phyloP scores from a whole-genome alignment of 2,797 vertebrate genomes.

The Microchirus variegatus region DNA sequence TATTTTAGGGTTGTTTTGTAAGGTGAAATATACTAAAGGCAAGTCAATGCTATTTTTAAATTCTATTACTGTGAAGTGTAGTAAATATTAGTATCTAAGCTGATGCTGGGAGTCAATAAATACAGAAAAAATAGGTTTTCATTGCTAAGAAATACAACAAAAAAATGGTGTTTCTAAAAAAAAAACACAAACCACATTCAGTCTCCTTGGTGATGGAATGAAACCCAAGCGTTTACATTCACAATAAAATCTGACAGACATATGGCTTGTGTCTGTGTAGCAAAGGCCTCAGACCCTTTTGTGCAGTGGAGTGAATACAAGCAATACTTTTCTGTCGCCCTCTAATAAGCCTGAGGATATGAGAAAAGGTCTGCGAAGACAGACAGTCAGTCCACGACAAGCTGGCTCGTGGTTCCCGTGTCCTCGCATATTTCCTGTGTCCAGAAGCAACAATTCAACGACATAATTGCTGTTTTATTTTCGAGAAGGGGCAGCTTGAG shows the following conservation, averaged over 20 bases:
- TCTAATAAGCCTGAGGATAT: constrained; percentile 56
- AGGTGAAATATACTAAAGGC: not conserved
- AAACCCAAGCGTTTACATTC: constrained; percentile 60
- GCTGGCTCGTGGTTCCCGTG: constrained; percentile 25
- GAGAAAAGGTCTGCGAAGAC: constrained; percentile 47
- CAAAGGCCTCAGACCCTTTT: constrained; percentile 48
- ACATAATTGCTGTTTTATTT: constrained; percentile 64
- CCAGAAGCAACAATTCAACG: constrained; percentile 60
- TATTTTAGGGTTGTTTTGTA: constrained; percentile 3
- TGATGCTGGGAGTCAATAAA: not conserved
- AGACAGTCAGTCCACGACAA: constrained; percentile 42
- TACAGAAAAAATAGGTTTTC: constrained; percentile 30
- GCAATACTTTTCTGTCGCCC: constrained; percentile 48
- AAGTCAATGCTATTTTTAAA: constrained; percentile 21
- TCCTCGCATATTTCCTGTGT: constrained; percentile 29
- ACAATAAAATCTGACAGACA: constrained; percentile 72
- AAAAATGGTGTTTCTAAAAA: constrained; percentile 10
- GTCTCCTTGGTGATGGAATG: constrained; percentile 46
- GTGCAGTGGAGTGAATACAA: constrained; percentile 53
- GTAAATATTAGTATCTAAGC: too few relatives aligned
- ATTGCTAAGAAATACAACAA: constrained; percentile 33
- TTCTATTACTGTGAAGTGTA: too few relatives aligned
- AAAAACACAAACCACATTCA: constrained; percentile 38
- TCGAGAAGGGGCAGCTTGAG: constrained; percentile 34
- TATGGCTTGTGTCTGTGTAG: constrained; percentile 65